Evolutionary conservation across 2,113 vertebrate species (phyloP), one percentile per base, ranked within the genome.

Genomic region (Lipotes vexillifer): DNA sequence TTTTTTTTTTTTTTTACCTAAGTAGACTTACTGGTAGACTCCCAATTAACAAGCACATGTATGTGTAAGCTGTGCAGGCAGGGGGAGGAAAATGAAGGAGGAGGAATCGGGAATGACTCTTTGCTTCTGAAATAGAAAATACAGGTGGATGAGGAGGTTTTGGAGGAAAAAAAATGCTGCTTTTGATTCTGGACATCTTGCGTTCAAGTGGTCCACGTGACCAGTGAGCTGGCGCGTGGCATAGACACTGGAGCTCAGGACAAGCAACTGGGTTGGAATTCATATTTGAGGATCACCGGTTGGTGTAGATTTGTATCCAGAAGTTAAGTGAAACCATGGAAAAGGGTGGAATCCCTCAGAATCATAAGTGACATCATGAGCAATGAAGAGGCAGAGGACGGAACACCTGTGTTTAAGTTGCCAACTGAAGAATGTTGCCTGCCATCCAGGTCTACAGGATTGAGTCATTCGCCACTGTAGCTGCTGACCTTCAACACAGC

Each of bases 141-240:
- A 10, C 65, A 59, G 41, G 25, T 10, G 12, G 57, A 44, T 4
- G n/a, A 59, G 6, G 3, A 3, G 15, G 63, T 0, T 41, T 36
- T 36, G 25, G 0, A 10, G 14, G 23, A 29, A 27, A 14, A 20
- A 14, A 7, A 21, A 14, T 2, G 0, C 7, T 0, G 4, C 31
- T 11, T 12, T 33, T 36, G 57, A 38, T 44, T 65, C 20, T 8
- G 11, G 20, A 71, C 14, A 63, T 14, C 55, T 38, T 21, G 7
- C 44, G 20, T 4, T 14, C 29, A 41, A 20, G 49, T 0, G 5
- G 14, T 59, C 27, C 3, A n/a, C 1, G 25, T 8, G 31, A 41
- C 4, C 31, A 21, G 31, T 1, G 15, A 31, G 52, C 18, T 13
- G 55, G 36, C 4, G 9, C 0, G 8, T 17, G 13, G 71, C 33